Evolutionary conservation across 2,113 vertebrate genomes (phyloP).

Genomic region (Helogale parvula): DNA sequence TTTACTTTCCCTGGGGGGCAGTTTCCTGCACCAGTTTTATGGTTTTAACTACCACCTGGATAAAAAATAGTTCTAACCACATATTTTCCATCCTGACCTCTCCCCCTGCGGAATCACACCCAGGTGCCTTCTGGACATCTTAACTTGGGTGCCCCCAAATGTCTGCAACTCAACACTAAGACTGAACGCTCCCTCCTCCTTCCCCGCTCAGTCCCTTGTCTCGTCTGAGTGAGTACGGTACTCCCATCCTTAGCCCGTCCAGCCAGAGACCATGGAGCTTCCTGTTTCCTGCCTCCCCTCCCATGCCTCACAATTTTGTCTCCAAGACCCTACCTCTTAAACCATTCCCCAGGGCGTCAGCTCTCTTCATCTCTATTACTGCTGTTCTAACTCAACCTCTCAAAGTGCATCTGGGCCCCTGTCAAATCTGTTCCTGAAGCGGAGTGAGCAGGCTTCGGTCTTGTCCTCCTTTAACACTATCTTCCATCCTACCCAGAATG

Average conservation of each 20-base stretch:
- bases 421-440: background rate
- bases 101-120: background rate
- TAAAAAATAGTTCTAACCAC: too few species aligned
- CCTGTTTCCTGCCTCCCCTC: background rate
- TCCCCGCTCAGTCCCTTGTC: background rate
- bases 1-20: background rate
- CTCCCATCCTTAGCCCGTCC: background rate
- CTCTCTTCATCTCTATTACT: background rate
- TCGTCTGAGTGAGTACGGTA: too few species aligned
- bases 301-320: background rate
- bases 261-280: background rate
- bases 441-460: too few species aligned
- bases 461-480: too few species aligned
- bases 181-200: background rate
- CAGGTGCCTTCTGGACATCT: background rate
- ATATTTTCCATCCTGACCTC: too few species aligned
- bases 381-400: background rate
- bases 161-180: background rate
- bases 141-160: background rate
- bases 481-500: background rate
- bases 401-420: background rate
- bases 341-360: accelerated
- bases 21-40: background rate
- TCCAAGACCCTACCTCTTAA: background rate
- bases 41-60: background rate